phyloP scores from a whole-genome alignment of 1,140 invertebrate genomes.

The Oncopeltus fasciatus region DNA sequence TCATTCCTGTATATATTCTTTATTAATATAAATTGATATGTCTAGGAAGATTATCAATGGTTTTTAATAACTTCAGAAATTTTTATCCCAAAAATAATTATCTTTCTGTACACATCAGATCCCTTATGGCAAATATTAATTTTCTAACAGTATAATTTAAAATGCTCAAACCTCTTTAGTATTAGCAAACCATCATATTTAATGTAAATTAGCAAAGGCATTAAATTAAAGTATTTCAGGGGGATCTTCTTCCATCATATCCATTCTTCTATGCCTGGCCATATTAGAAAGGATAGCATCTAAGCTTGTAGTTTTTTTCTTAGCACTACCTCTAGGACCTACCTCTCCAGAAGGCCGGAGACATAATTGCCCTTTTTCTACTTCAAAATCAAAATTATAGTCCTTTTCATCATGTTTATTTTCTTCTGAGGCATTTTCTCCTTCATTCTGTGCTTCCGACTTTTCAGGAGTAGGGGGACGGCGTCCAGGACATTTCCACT shows the following conservation, averaged over 20 bases:
- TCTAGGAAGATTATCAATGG: no score
- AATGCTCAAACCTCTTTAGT: no score
- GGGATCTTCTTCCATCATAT: conserved; percentile 25
- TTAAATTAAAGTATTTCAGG: neutral
- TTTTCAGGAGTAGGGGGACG: conserved; percentile 27
- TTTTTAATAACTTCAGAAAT: no score
- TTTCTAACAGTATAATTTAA: no score
- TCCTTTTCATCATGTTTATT: conserved; percentile 19
- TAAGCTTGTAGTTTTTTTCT: conserved; percentile 32
- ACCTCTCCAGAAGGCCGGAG: conserved; percentile 21
- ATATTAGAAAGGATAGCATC: conserved; percentile 33
- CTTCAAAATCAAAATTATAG: conserved; percentile 32
- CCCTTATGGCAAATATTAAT: no score
- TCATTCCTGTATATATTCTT: no score
- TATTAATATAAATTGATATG: no score
- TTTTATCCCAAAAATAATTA: no score
- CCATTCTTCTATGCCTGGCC: conserved; percentile 29
- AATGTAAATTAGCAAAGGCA: no score
- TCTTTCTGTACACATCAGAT: no score
- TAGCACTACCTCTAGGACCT: conserved; percentile 30
- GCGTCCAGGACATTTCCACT: conserved; percentile 30
- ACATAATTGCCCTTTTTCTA: conserved; percentile 27
- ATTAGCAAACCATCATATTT: no score
- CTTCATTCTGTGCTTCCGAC: conserved; percentile 12
- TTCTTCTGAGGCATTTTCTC: conserved; percentile 13